phyloP scores from a whole-genome alignment of 2,797 vertebrate species.

The Coccyzus lansbergi region DNA sequence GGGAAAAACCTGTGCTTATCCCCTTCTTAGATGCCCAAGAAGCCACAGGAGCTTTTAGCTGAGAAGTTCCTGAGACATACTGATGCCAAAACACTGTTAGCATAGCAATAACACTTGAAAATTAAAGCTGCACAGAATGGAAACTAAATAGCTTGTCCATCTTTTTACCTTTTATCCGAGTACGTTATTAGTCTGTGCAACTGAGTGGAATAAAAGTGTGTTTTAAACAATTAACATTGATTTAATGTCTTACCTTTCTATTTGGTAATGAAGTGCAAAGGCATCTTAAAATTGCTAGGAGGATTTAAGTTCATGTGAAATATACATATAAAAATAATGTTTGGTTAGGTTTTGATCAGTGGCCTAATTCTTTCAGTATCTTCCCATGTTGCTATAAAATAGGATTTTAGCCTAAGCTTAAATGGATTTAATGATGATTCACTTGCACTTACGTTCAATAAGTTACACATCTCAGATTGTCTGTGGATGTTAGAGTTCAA shows the following conservation, averaged over 20 bases:
- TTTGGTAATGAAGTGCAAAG: background rate
- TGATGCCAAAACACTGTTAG: background rate
- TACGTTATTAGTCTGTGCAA: rapidly evolving
- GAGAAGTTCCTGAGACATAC: background rate
- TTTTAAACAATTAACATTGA: background rate
- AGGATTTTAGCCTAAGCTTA: background rate
- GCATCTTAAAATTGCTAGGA: background rate
- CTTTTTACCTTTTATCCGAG: background rate
- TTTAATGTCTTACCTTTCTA: background rate
- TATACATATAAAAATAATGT: rapidly evolving
- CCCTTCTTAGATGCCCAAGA: background rate
- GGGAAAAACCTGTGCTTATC: background rate
- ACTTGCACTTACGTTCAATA: rapidly evolving
- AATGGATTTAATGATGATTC: background rate
- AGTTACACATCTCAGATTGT: background rate
- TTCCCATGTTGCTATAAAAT: background rate
- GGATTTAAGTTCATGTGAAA: background rate
- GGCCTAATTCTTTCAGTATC: background rate
- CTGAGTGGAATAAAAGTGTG: background rate
- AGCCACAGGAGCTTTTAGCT: background rate
- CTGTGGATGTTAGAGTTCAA: background rate
- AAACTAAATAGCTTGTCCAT: background rate
- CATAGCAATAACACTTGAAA: background rate
- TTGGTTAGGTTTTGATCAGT: background rate
- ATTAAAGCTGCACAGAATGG: background rate